Evolutionary conservation across 1,140 invertebrate species (phyloP).

Genomic region (Trichonephila inaurata): DNA sequence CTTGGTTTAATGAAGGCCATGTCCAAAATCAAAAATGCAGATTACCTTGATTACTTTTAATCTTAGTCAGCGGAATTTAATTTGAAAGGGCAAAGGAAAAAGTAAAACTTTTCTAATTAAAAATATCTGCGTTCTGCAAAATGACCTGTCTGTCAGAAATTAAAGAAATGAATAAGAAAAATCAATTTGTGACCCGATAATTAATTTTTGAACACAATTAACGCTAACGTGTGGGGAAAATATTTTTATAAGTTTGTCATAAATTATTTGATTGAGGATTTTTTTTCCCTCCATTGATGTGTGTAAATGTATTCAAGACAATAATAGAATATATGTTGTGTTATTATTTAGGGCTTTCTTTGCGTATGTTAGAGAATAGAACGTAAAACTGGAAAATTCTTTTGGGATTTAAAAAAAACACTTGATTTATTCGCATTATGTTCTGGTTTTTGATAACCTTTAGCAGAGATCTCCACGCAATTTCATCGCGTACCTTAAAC

Average conservation of each 20-base stretch:
- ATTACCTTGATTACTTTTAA: slow-evolving; percentile 27
- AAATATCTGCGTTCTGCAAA: background rate
- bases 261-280: no score
- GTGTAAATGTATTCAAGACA: no score
- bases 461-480: no score
- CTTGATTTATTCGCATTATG: no score
- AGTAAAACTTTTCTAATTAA: slow-evolving; percentile 21
- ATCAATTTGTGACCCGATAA: slow-evolving; percentile 2
- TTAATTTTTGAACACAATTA: slow-evolving; percentile 13
- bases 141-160: background rate
- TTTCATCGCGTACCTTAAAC: no score
- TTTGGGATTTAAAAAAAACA: no score
- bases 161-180: slow-evolving; percentile 26
- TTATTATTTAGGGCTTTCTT: no score
- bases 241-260: background rate
- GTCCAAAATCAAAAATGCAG: background rate
- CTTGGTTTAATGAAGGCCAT: background rate
- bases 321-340: no score
- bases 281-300: no score
- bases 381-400: no score
- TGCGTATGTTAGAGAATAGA: no score
- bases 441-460: no score
- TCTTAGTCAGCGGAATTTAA: slow-evolving; percentile 8
- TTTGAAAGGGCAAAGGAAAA: background rate
- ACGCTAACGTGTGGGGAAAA: background rate